Conservation (phyloP, 2,797 vertebrate species). For the Tangara arthus region DNA sequence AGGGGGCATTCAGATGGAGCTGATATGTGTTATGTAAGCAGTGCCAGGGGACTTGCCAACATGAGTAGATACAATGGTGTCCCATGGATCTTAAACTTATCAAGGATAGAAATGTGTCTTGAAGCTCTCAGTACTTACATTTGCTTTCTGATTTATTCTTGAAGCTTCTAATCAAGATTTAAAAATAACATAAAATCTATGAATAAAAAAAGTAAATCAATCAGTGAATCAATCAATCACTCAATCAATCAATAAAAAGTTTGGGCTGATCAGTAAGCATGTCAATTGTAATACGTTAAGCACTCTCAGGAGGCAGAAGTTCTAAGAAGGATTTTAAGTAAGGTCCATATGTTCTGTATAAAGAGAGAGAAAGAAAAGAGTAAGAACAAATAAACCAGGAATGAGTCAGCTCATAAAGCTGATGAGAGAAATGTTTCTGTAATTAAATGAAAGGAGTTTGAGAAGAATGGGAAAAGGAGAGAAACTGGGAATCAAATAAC, state of each 20-base stretch:
- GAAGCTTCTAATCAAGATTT: not conserved
- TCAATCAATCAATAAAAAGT: not conserved
- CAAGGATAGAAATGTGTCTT: not conserved
- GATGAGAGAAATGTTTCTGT: not conserved
- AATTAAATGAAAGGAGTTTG: not conserved
- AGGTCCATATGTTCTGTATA: not conserved
- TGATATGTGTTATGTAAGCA: not conserved
- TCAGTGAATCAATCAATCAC: no score
- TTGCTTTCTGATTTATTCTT: not conserved
- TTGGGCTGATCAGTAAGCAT: not conserved
- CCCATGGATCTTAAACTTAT: not conserved
- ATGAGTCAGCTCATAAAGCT: not conserved
- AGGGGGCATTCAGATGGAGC: not conserved
- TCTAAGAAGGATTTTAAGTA: not conserved
- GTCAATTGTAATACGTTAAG: rapidly evolving
- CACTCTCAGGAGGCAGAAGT: not conserved
- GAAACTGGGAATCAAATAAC: not conserved
- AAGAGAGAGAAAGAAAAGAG: not conserved
- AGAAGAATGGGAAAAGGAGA: not conserved
- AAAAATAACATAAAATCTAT: not conserved
- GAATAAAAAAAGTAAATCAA: not conserved
- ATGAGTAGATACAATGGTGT: rapidly evolving
- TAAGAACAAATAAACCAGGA: not conserved
- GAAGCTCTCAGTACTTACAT: not conserved
- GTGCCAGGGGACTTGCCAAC: not conserved